phyloP scores from a whole-genome alignment of 2,113 vertebrate genomes.

The Embiotoca jacksoni region DNA sequence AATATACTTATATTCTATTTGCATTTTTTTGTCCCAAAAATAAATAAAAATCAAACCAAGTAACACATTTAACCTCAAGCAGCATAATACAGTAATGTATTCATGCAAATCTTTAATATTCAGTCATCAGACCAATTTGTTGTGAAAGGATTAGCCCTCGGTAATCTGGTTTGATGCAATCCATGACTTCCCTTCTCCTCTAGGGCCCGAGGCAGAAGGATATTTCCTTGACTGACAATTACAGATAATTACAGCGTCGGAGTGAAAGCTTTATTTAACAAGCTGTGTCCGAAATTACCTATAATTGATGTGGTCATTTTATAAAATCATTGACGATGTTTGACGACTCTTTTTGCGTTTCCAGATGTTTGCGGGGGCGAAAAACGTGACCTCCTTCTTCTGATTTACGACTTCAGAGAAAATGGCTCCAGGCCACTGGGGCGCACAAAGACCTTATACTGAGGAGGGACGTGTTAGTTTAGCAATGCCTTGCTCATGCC shows the following conservation, averaged over 20 bases:
- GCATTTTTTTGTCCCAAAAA: no score
- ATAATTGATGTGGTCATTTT: constrained; percentile 78
- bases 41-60: not conserved
- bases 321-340: constrained; percentile 78
- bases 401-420: constrained; percentile 69
- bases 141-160: constrained; percentile 40
- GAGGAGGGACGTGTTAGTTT: constrained; percentile 26
- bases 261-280: constrained; percentile 83
- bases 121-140: constrained; percentile 6
- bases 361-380: constrained; percentile 68
- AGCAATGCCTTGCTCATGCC: not conserved
- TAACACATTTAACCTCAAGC: not conserved
- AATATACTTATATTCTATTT: no score
- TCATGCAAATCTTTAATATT: constrained; percentile 3
- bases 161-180: constrained; percentile 57
- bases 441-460: constrained; percentile 3
- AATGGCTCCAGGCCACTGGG: constrained; percentile 38
- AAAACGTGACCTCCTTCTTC: constrained; percentile 51
- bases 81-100: not conserved
- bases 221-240: constrained; percentile 85
- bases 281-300: constrained; percentile 80
- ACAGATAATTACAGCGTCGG: constrained; percentile 83
- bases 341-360: constrained; percentile 68
- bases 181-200: constrained; percentile 46
- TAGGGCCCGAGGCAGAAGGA: constrained; percentile 31